Conservation (phyloP, 1,140 invertebrate genomes). For the Zophobas atratus region DNA sequence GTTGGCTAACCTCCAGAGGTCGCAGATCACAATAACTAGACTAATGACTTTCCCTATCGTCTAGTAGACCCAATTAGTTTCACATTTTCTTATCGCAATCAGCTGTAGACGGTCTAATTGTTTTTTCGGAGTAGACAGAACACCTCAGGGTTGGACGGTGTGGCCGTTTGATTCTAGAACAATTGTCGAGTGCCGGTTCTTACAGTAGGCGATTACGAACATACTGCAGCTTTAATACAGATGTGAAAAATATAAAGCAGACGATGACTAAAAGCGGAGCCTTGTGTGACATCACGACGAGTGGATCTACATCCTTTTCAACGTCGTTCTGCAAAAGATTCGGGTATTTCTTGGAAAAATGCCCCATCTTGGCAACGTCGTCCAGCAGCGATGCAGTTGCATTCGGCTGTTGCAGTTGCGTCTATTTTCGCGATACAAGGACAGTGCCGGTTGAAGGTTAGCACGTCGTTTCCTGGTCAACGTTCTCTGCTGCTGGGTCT, state of each 20-base stretch:
- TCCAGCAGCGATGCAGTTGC: slow-evolving; percentile 15
- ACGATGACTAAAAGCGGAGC: too few relatives aligned
- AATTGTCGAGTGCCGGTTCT: too few relatives aligned
- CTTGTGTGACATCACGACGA: too few relatives aligned
- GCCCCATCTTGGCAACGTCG: too few relatives aligned
- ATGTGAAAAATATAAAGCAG: too few relatives aligned
- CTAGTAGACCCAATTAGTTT: slow-evolving; percentile 41
- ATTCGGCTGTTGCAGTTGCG: slow-evolving; percentile 43
- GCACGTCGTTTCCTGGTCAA: slow-evolving; percentile 73
- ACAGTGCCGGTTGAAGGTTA: slow-evolving; percentile 64
- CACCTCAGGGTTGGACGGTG: slow-evolving; percentile 16
- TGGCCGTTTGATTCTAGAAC: too few relatives aligned
- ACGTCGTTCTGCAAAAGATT: neutral
- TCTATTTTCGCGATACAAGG: slow-evolving; percentile 63
- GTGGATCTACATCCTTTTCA: too few relatives aligned
- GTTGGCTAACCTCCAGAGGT: slow-evolving; percentile 12
- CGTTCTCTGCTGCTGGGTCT: slow-evolving; percentile 67
- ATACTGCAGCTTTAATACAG: too few relatives aligned
- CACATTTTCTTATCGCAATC: slow-evolving; percentile 41
- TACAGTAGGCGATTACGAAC: too few relatives aligned
- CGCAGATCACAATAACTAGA: slow-evolving; percentile 38
- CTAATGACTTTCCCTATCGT: slow-evolving; percentile 44
- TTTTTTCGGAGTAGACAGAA: slow-evolving; percentile 10
- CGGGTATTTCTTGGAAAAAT: neutral
- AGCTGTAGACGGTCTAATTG: slow-evolving; percentile 33